A percentile compares a stretch with the other conserved stretches of the same genome.
Evolutionary conservation across 2,888 invertebrate genomes (phyloP).

Genomic region (Agriopis leucophaearia): DNA sequence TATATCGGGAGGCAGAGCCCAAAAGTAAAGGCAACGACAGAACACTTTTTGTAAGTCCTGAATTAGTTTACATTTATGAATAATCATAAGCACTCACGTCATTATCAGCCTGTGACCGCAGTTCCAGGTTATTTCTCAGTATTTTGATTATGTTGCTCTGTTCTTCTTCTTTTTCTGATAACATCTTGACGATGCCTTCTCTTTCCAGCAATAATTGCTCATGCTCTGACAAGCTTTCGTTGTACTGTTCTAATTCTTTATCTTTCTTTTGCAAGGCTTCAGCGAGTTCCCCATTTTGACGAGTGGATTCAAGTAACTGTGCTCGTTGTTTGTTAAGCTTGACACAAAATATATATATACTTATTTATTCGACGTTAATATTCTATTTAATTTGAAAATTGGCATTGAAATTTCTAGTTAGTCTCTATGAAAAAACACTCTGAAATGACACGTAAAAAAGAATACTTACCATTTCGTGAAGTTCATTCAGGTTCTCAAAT

Average conservation of each 20-base stretch:
- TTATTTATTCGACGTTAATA: neutral
- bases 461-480: constrained; percentile 66
- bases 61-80: neutral
- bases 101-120: constrained; percentile 64
- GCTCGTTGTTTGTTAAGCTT: constrained; percentile 67
- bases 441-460: neutral
- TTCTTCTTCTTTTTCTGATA: constrained; percentile 73
- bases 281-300: constrained; percentile 63
- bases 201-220: constrained; percentile 62
- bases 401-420: too few species aligned
- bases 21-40: too few species aligned
- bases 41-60: too few species aligned
- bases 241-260: constrained; percentile 57
- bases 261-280: constrained; percentile 67
- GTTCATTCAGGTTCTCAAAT: constrained; percentile 66
- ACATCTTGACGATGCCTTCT: constrained; percentile 63
- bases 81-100: constrained; percentile 57
- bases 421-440: neutral
- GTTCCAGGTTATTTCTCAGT: constrained; percentile 68
- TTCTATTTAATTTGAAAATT: too few species aligned
- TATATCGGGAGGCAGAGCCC: too few species aligned
- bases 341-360: constrained; percentile 14
- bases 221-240: constrained; percentile 57
- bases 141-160: constrained; percentile 71
- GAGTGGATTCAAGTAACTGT: constrained; percentile 62